Base-by-base conservation (phyloP, 2,113 vertebrate genomes). In the Ovibos moschatus region DNA sequence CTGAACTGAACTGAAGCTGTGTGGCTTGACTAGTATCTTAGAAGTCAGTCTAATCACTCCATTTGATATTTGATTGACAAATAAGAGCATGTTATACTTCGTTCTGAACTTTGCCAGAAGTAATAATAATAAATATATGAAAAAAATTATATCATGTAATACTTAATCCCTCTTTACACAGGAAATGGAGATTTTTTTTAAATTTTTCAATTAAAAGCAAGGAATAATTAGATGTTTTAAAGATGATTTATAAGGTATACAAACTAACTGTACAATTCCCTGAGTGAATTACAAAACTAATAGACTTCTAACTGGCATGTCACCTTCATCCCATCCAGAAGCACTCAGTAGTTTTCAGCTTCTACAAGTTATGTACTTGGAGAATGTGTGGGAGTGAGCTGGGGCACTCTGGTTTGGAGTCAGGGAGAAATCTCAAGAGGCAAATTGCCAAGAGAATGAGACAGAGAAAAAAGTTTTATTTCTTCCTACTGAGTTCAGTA, bases 231-330 rank as follows among this genome's bases (percentile, higher is more conserved):
- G 21, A 55, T 92, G 10, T 90, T 89, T 88, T 71, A 76, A 85
- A 91, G 45, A 89, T n/a, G 30, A 97, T 82, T 96, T 91, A 83
- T 47, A 81, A 40, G 4, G 16, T 82, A 0, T 51, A 71, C 16
- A 79, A n/a, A 90, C 62, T 81, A 85, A 87, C 58, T 36, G 27
- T 84, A 84, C 36, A 82, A 33, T 93, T 97, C 17, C 58, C 15
- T 93, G 89, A 94, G 76, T 97, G 90, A 98, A 91, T 88, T 94
- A 82, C 6, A 71, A 86, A 93, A 88, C 2, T 33, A n/a, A 19
- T 85, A 85, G 74, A 87, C 9, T 96, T 96, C 30, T 50, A 11
- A 50, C 82, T 79, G 45, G 40, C 30, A 50, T 92, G 30, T 51
- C 62, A 50, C 91, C 40, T 96, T 92, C n/a, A 60, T 91, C 55